phyloP scores from a whole-genome alignment of 2,113 vertebrate species.

The Elaphurus davidianus region DNA sequence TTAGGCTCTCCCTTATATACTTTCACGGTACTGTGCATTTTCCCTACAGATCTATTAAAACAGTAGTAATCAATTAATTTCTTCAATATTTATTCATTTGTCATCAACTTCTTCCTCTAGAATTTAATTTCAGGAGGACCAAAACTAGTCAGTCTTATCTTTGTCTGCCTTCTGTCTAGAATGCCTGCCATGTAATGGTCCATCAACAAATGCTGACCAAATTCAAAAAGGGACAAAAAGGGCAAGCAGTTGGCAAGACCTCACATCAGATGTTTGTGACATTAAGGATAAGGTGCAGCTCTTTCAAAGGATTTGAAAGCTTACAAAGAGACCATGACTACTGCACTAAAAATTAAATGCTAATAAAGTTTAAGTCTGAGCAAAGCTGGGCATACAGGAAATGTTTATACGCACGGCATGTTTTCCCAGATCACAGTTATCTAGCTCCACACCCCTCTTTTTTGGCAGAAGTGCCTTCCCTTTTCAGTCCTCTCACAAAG shows the following conservation, averaged over 20 bases:
- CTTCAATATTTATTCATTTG: background rate
- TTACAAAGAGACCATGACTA: background rate
- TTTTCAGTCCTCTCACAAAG: background rate
- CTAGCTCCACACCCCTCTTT: background rate
- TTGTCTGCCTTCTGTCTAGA: background rate
- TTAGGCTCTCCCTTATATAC: background rate
- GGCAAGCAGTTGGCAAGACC: background rate
- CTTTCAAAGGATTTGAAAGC: background rate
- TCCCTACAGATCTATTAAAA: background rate
- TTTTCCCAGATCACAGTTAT: background rate
- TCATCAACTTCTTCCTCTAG: background rate
- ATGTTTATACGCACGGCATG: background rate
- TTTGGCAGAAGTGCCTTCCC: background rate
- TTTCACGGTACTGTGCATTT: background rate
- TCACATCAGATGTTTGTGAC: background rate
- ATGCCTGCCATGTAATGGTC: background rate
- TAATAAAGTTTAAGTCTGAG: background rate
- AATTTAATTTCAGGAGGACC: background rate
- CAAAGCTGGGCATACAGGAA: background rate
- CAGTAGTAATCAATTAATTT: background rate
- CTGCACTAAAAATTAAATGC: background rate
- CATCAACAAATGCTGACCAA: background rate
- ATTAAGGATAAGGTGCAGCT: background rate
- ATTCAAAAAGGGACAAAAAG: background rate
- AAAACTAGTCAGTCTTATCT: background rate